Conservation (phyloP, 2,888 invertebrate species). For the Gymnoscelis rufifasciata region DNA sequence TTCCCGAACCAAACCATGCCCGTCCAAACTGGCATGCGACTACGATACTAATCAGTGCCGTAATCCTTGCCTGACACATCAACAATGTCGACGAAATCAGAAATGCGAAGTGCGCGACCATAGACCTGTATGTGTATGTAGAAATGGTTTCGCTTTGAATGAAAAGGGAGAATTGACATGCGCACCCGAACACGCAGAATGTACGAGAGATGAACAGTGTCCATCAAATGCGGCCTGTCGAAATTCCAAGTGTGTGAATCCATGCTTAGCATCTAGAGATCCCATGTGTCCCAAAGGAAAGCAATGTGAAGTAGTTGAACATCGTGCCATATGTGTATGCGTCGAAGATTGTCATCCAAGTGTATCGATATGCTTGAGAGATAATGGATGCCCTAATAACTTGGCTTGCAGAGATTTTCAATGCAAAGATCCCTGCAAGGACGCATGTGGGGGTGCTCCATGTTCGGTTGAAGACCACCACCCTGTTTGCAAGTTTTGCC, state of each 20-base stretch:
- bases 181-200: slow-evolving; percentile 89
- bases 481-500: slow-evolving; percentile 97
- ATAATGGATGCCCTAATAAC: slow-evolving; percentile 91
- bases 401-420: slow-evolving; percentile 92
- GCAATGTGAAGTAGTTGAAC: slow-evolving; percentile 92
- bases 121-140: slow-evolving; percentile 91
- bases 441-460: slow-evolving; percentile 92
- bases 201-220: slow-evolving; percentile 89
- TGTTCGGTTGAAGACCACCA: slow-evolving; percentile 97
- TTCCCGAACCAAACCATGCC: slow-evolving; percentile 84
- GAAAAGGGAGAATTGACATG: slow-evolving; percentile 92
- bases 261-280: slow-evolving; percentile 84
- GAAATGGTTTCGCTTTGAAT: slow-evolving; percentile 92
- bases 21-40: slow-evolving; percentile 86
- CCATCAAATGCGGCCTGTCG: slow-evolving; percentile 91
- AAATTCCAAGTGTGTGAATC: slow-evolving; percentile 90
- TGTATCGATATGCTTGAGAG: slow-evolving; percentile 92
- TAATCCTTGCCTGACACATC: slow-evolving; percentile 86
- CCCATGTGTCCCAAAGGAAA: slow-evolving; percentile 89
- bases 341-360: slow-evolving; percentile 91
- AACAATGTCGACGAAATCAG: slow-evolving; percentile 88
- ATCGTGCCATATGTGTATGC: slow-evolving; percentile 92
- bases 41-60: slow-evolving; percentile 84
- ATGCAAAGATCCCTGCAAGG: slow-evolving; percentile 93
- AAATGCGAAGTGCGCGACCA: slow-evolving; percentile 93